Percentiles rank a stretch among this genome's conserved stretches.
phyloP scores from a whole-genome alignment of 1,140 invertebrate species.

The Ostrea denselamellosa region DNA sequence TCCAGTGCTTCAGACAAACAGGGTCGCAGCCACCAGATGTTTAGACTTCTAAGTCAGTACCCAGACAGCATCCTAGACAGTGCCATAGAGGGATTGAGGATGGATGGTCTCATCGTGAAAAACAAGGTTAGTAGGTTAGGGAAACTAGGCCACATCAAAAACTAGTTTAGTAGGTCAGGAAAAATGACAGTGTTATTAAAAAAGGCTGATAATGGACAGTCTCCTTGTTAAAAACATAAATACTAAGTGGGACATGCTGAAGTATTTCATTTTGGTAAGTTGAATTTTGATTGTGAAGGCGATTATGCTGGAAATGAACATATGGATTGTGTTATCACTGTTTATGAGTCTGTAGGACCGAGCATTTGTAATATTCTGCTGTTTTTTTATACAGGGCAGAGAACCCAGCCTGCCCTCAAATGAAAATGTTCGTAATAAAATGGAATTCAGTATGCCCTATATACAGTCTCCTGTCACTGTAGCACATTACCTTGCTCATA shows the following conservation, averaged over 20 bases:
- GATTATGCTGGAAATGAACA: no score
- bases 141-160: neutral
- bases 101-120: neutral
- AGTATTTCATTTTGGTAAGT: no score
- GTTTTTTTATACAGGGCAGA: no score
- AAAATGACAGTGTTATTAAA: neutral
- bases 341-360: no score
- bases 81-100: slow-evolving; percentile 34
- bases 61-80: slow-evolving; percentile 51
- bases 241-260: neutral
- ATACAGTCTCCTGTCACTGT: no score
- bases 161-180: neutral
- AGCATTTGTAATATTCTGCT: no score
- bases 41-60: slow-evolving; percentile 64
- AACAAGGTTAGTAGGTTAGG: neutral
- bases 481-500: no score
- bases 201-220: neutral
- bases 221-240: neutral
- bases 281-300: no score
- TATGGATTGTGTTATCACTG: no score
- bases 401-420: no score
- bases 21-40: slow-evolving; percentile 66
- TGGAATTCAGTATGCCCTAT: no score
- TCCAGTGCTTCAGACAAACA: slow-evolving; percentile 62
- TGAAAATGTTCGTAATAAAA: no score